Evolutionary conservation across 2,797 vertebrate genomes (phyloP).

Genomic region (Pantherophis alleghaniensis): DNA sequence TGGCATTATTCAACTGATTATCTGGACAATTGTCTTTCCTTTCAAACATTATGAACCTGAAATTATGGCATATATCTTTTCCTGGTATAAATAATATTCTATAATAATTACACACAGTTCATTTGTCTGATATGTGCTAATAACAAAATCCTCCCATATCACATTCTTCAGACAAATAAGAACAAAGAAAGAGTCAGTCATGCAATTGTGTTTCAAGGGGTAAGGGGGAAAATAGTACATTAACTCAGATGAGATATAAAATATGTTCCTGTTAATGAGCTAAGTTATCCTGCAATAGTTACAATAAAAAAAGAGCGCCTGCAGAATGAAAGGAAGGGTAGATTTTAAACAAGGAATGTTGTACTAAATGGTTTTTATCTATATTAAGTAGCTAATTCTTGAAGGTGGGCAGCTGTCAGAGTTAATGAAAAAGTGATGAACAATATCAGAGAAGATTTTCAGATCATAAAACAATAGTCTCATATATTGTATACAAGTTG

Average conservation of each 20-base stretch:
- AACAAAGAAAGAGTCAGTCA: neutral
- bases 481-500: constrained; percentile 23
- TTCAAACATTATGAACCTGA: neutral
- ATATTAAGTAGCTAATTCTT: constrained; percentile 27
- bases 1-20: neutral
- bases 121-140: constrained; percentile 8
- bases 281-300: neutral
- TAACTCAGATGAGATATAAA: neutral
- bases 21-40: neutral
- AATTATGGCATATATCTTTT: neutral
- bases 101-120: neutral
- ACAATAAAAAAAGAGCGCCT: neutral
- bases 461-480: constrained; percentile 33
- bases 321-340: neutral
- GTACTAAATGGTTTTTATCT: constrained; percentile 27
- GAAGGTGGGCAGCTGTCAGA: constrained; percentile 41
- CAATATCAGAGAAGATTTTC: constrained; percentile 37
- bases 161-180: neutral
- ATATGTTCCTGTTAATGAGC: neutral
- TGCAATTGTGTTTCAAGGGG: neutral
- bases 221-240: neutral
- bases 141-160: neutral
- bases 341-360: neutral
- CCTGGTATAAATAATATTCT: neutral
- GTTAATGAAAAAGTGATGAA: constrained; percentile 46